Conservation (phyloP, 1,140 invertebrate genomes). For the Coenobita brevimanus region DNA sequence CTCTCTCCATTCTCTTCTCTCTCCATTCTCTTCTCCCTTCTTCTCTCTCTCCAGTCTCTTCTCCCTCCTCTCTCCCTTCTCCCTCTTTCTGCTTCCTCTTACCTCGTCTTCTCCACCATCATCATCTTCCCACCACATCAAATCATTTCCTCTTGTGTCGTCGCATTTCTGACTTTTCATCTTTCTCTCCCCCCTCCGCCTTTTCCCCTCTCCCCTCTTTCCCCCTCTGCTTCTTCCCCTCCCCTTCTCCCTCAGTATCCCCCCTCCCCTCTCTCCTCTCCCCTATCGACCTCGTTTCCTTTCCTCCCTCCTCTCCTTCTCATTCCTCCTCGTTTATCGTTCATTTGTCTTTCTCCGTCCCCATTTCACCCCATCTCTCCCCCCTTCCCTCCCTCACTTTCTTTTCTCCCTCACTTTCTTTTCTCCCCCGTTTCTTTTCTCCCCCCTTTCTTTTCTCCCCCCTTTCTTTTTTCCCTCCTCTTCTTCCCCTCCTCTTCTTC, state of each 20-base stretch:
- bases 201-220: neutral
- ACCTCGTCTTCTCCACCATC: neutral
- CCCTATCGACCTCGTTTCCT: neutral
- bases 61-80: neutral
- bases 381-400: neutral
- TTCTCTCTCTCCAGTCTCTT: neutral
- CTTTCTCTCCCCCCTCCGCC: neutral
- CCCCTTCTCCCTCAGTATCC: neutral
- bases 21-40: neutral
- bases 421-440: neutral
- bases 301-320: neutral
- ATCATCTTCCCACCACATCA: neutral
- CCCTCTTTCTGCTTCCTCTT: neutral
- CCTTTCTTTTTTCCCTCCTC: neutral
- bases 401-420: neutral
- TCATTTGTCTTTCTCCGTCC: neutral
- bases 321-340: neutral
- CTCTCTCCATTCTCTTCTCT: neutral
- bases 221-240: neutral
- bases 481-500: neutral
- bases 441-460: too few relatives aligned
- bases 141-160: neutral
- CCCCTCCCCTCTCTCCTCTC: neutral
- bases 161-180: neutral
- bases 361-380: neutral